Evolutionary conservation across 2,113 vertebrate species (phyloP), one percentile per base, ranked within the genome.

Genomic region (Chiloscyllium plagiosum): DNA sequence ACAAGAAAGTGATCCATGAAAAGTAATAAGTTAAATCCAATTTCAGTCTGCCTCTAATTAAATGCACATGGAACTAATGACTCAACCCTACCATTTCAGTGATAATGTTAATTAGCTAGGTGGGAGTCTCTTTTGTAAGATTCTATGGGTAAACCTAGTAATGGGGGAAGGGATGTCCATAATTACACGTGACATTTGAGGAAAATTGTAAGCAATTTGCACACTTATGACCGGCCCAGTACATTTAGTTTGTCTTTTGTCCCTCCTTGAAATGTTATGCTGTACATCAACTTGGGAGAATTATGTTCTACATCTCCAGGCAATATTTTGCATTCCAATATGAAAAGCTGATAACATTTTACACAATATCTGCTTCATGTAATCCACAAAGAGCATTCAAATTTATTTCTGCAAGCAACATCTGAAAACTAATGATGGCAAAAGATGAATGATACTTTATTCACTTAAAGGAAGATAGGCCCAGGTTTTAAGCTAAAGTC

Each of bases 11-110:
- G 99, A 99, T 99, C 99, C 99, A 99, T 99, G 99, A 99, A 99
- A 99, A 99, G 99, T 99, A 99, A 99, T 99, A 99, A 99, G 99
- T 99, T 99, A 99, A 99, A 99, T 99, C 99, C 99, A 99, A 99
- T 99, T 99, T 99, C 99, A 99, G 99, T 98, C 99, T 98, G 98
- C 98, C 98, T 99, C 99, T 99, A 99, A 99, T 99, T 99, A 99
- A 99, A 99, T 99, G 99, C 99, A 99, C 99, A 99, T 98, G 99
- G 99, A 99, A 99, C 99, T 99, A 99, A 99, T 99, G 99, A 99
- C 98, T 99, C 99, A 98, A 98, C 99, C 98, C 98, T 97, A 98
- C 98, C 98, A 98, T 99, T 99, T 98, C 98, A 98, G 99, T 99
- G 99, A 99, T 99, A 99, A 99, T 99, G 99, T 98, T 99, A 99